These are phyloP conservation scores for Antheraea assamensis DNA, from an alignment of 2,888 invertebrate genomes.

Conservation along the genomic window DNA sequence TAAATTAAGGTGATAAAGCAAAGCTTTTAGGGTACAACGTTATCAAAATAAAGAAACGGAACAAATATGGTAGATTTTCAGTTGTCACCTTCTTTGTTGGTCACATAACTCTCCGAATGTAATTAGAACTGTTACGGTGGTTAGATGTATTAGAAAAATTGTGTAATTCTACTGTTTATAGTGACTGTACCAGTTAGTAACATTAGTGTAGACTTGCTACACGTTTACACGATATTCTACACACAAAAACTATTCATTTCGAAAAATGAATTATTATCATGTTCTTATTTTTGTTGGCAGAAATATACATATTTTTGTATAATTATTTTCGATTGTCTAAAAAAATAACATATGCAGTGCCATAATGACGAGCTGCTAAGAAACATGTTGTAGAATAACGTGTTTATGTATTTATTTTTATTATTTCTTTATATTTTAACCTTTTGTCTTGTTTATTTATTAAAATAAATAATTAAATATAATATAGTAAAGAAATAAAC, in stretches of 20 bases:
- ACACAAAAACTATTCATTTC: neutral
- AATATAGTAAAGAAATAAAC: too few species aligned
- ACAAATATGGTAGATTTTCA: conserved; percentile 20
- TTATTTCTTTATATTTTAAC: too few species aligned
- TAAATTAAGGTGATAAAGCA: conserved; percentile 16
- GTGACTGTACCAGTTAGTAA: conserved; percentile 11
- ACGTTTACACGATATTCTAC: neutral
- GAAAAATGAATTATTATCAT: neutral
- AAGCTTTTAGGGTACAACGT: conserved; percentile 16
- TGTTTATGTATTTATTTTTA: too few species aligned
- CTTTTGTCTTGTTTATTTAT: neutral
- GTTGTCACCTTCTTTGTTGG: conserved; percentile 21
- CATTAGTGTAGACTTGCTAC: conserved; percentile 12
- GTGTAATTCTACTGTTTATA: conserved; percentile 19
- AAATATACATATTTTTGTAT: neutral
- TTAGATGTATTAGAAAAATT: conserved; percentile 19
- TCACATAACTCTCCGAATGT: conserved; percentile 20
- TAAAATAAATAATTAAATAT: too few species aligned
- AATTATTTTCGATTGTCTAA: neutral
- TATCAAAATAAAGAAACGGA: conserved; percentile 18
- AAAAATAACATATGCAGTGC: neutral
- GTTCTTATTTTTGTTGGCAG: neutral
- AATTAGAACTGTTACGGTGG: conserved; percentile 22
- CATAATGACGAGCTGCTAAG: neutral
- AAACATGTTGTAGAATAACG: neutral